phyloP scores from a whole-genome alignment of 2,113 vertebrate species.

The Macaca mulatta region DNA sequence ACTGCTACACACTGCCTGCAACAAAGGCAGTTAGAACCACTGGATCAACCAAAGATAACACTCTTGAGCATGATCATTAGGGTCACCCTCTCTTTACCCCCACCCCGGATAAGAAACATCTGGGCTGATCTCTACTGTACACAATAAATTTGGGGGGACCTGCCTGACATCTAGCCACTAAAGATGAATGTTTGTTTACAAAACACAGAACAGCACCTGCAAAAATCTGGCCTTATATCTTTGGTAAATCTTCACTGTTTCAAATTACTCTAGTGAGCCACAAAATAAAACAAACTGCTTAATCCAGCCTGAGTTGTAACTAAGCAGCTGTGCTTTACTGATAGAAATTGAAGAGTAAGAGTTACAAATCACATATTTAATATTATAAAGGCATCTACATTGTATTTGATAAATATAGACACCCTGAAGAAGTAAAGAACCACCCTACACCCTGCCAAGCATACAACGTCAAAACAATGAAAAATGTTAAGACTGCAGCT shows the following conservation, averaged over 20 bases:
- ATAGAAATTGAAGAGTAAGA: constrained; percentile 59
- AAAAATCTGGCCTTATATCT: background rate
- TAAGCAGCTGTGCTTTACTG: constrained; percentile 60
- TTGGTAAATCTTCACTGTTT: constrained; percentile 39
- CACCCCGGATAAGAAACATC: background rate
- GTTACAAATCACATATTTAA: constrained; percentile 68
- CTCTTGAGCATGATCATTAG: background rate
- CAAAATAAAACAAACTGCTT: constrained; percentile 58
- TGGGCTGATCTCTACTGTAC: background rate
- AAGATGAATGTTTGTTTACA: constrained; percentile 31
- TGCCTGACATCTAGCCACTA: background rate
- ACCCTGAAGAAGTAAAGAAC: constrained; percentile 59
- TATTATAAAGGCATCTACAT: constrained; percentile 60
- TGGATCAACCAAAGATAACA: background rate
- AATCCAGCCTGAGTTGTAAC: constrained; percentile 55
- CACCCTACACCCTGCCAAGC: constrained; percentile 46
- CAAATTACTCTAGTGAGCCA: constrained; percentile 46
- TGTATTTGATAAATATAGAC: constrained; percentile 69
- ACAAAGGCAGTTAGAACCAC: background rate
- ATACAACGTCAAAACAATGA: constrained; percentile 69
- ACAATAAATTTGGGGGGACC: background rate
- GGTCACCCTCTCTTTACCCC: background rate
- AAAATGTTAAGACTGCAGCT: constrained; percentile 64
- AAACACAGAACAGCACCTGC: background rate
- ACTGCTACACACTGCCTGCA: constrained; percentile 43